Base-by-base conservation (phyloP, 2,113 vertebrate genomes). In the Pipa parva region DNA sequence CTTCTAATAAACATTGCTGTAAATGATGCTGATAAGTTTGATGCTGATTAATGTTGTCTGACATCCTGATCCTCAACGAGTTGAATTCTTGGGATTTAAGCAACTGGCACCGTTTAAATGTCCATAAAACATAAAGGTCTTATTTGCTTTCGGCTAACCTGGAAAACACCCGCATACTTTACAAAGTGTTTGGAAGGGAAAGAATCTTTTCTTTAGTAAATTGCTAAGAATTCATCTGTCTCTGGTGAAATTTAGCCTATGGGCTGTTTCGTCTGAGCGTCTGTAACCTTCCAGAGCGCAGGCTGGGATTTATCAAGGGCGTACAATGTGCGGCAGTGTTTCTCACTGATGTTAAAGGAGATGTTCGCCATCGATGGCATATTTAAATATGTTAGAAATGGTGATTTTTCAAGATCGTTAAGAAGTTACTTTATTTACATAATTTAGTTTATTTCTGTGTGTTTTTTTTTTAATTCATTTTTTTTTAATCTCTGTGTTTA, bases 1-100 rank as follows among this genome's bases (percentile, higher is more conserved):
- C n/a, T n/a, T n/a, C n/a, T n/a, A n/a, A n/a, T n/a, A n/a, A n/a
- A n/a, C n/a, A n/a, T n/a, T n/a, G n/a, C n/a, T n/a, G n/a, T n/a
- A n/a, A n/a, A n/a, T n/a, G n/a, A n/a, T n/a, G n/a, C n/a, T n/a
- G n/a, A n/a, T n/a, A n/a, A n/a, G 63, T 65, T 80, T n/a, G n/a
- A n/a, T n/a, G n/a, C n/a, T 61, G 46, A 59, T 78, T 68, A 62
- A 72, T 33, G 1, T 36, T 73, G 28, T 37, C 65, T 79, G 72
- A 52, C 71, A 77, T 74, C 60, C 46, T 80, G 56, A 59, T 49
- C 60, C 62, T 11, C 71, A 72, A 2, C 77, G 65, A 71, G 64
- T 69, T 22, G 74, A 76, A 80, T 80, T 73, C 74, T 77, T 80
- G 71, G 75, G 76, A 70, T 71, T 79, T 74, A 73, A 72, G 76